These are phyloP conservation scores for Psephotus haematonotus DNA, from an alignment of 2,113 vertebrate species.

Conservation along the genomic window DNA sequence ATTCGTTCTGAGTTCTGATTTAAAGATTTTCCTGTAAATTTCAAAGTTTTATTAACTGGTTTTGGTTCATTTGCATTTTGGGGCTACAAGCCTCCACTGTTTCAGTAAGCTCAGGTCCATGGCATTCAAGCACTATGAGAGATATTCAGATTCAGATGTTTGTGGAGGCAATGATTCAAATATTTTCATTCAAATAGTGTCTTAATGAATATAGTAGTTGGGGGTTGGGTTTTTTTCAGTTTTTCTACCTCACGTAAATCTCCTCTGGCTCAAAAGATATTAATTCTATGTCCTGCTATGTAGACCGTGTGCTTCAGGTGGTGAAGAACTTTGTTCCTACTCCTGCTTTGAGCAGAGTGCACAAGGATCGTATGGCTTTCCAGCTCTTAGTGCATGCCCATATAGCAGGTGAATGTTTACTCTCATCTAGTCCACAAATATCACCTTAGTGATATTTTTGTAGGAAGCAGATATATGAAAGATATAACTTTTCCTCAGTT, in stretches of 20 bases:
- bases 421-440: neutral
- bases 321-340: neutral
- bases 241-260: neutral
- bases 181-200: neutral
- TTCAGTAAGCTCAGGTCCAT: neutral
- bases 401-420: neutral
- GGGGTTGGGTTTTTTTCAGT: neutral
- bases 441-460: neutral
- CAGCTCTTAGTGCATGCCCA: neutral
- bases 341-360: neutral
- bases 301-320: neutral
- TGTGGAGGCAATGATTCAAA: neutral
- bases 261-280: neutral
- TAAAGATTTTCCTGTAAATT: neutral
- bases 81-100: neutral
- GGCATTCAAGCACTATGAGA: neutral
- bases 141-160: neutral
- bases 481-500: neutral
- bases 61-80: neutral
- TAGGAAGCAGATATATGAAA: neutral
- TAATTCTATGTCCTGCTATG: neutral
- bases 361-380: fast-evolving
- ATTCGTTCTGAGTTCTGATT: neutral
- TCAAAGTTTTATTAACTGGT: neutral
- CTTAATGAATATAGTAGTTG: neutral